phyloP scores from a whole-genome alignment of 2,113 vertebrate genomes.

The Hemiprocne comata region DNA sequence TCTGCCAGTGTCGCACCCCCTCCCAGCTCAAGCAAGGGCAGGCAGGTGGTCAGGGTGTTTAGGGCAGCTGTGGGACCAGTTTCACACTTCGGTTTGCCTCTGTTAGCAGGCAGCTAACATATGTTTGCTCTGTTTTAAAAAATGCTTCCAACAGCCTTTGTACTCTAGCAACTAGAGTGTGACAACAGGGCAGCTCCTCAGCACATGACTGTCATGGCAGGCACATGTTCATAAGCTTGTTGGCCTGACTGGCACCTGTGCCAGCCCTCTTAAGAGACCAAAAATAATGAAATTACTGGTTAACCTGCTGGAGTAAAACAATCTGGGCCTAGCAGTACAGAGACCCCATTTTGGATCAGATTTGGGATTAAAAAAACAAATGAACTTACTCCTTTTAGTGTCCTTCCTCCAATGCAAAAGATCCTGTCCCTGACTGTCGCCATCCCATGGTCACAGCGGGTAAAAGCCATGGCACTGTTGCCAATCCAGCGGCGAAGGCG shows the following conservation, averaged over 20 bases:
- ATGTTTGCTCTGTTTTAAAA: not conserved
- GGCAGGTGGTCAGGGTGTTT: not conserved
- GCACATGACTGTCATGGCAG: accelerated
- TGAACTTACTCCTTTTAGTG: constrained; percentile 46
- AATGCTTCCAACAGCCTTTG: not conserved
- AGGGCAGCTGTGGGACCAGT: not conserved
- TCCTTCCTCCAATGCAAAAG: constrained; percentile 67
- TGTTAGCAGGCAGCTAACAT: not conserved
- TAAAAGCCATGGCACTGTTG: constrained; percentile 49
- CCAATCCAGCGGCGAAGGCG: constrained; percentile 50
- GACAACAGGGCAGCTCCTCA: not conserved
- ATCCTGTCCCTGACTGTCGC: constrained; percentile 50
- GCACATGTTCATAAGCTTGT: not conserved
- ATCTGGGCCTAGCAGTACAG: not conserved
- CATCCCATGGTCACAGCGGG: constrained; percentile 65
- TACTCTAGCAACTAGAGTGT: not conserved
- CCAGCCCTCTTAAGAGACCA: not conserved
- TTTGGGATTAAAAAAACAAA: not conserved
- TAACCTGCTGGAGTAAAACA: not conserved
- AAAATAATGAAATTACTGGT: not conserved
- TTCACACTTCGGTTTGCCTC: not conserved
- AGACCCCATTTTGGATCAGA: not conserved
- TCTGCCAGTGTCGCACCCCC: not conserved
- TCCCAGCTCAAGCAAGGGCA: not conserved
- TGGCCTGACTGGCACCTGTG: not conserved